These are phyloP conservation scores for Pseudolycoriella hygida DNA, from an alignment of 2,888 invertebrate species.

Conservation along the genomic window DNA sequence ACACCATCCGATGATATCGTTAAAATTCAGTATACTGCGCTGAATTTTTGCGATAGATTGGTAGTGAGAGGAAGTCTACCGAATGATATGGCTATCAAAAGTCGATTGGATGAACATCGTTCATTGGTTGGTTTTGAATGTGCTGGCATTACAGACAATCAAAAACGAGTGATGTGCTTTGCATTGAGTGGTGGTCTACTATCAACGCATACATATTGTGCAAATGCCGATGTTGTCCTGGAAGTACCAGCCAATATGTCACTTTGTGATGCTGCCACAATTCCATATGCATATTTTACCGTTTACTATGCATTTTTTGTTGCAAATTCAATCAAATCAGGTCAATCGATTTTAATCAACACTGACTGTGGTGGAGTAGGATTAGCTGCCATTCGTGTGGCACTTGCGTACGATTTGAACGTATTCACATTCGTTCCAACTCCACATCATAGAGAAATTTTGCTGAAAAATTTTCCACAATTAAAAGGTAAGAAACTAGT, in stretches of 20 bases:
- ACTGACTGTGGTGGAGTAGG: slow-evolving; percentile 40
- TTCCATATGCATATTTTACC: slow-evolving; percentile 45
- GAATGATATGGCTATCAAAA: slow-evolving; percentile 57
- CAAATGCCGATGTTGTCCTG: slow-evolving; percentile 33
- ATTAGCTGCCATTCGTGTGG: slow-evolving; percentile 47
- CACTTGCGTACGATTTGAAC: slow-evolving; percentile 37
- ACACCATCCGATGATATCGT: slow-evolving; percentile 34
- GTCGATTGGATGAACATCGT: slow-evolving; percentile 43
- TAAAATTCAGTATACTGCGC: slow-evolving; percentile 51
- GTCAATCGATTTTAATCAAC: slow-evolving; percentile 27
- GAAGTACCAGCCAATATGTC: slow-evolving; percentile 52
- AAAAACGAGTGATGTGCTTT: slow-evolving; percentile 47
- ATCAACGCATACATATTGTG: slow-evolving; percentile 27
- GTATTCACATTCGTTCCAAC: slow-evolving; percentile 44
- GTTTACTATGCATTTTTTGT: slow-evolving; percentile 60
- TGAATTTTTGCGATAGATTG: slow-evolving; percentile 95
- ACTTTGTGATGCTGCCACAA: slow-evolving; percentile 44
- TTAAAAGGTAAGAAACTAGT: slow-evolving; percentile 3
- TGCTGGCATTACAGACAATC: slow-evolving; percentile 38
- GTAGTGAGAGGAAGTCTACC: slow-evolving; percentile 78
- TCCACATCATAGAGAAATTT: slow-evolving; percentile 34
- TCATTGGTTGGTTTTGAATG: slow-evolving; percentile 47
- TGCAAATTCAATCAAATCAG: slow-evolving; percentile 32
- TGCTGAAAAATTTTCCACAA: slow-evolving; percentile 21
- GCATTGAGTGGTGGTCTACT: slow-evolving; percentile 31